Conservation (phyloP, 1,140 invertebrate species). For the Hyles vespertilio region DNA sequence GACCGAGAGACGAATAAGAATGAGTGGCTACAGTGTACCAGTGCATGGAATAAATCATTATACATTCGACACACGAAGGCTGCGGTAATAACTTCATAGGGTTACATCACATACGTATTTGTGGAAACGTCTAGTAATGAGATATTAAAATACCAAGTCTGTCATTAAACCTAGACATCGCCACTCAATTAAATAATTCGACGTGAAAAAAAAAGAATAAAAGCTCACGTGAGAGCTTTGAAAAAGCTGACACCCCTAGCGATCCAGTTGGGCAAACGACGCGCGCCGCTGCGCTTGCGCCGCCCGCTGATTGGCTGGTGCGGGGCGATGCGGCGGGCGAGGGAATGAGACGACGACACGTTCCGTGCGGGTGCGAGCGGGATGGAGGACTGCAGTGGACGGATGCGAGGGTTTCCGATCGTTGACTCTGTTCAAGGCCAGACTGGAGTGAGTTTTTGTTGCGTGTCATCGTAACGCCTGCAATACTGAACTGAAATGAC, state of each 20-base stretch:
- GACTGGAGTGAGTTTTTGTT: conserved; percentile 54
- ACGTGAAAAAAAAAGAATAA: conserved; percentile 38
- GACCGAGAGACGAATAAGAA: conserved; percentile 51
- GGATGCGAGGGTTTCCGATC: conserved; percentile 67
- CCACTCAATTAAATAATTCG: conserved; percentile 45
- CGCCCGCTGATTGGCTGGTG: conserved; percentile 46
- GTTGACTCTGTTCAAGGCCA: conserved; percentile 70
- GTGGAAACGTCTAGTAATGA: conserved; percentile 20
- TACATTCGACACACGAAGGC: conserved; percentile 43
- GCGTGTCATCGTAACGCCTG: conserved; percentile 53
- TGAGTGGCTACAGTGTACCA: conserved; percentile 23
- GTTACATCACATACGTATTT: conserved; percentile 19
- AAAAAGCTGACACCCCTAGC: conserved; percentile 64
- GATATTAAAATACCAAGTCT: conserved; percentile 31
- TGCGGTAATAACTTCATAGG: conserved; percentile 19
- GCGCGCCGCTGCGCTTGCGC: conserved; percentile 63
- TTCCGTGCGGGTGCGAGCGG: conserved; percentile 29
- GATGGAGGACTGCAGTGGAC: conserved; percentile 49
- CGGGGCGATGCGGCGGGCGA: conserved; percentile 32
- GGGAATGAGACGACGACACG: conserved; percentile 36
- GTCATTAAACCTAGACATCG: conserved; percentile 33
- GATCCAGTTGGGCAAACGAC: conserved; percentile 62
- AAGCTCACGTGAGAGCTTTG: conserved; percentile 52
- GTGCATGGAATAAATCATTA: conserved; percentile 43
- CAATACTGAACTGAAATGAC: conserved; percentile 57